phyloP scores from a whole-genome alignment of 2,888 invertebrate genomes.

The Hirtodrosophila histrioides region DNA sequence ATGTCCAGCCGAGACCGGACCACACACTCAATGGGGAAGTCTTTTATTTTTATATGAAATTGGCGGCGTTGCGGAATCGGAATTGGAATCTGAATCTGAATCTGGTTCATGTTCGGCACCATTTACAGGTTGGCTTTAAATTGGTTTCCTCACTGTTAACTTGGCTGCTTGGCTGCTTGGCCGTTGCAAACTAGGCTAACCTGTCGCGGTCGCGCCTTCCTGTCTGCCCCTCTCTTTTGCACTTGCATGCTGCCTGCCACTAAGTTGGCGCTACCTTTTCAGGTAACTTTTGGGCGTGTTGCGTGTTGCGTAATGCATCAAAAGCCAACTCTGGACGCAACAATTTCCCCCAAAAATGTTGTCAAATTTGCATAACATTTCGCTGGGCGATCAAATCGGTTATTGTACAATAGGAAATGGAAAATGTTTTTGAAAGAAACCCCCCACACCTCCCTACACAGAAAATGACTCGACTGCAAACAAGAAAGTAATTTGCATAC shows the following conservation, averaged over 20 bases:
- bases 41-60: constrained; percentile 11
- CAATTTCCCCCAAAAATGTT: constrained; percentile 50
- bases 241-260: not conserved
- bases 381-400: constrained; percentile 35
- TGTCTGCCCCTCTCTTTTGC: not conserved
- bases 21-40: constrained; percentile 37
- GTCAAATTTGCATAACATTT: constrained; percentile 59
- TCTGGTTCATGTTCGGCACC: constrained; percentile 51
- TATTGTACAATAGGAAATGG: constrained; percentile 56
- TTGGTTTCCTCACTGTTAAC: constrained; percentile 40
- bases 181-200: constrained; percentile 50
- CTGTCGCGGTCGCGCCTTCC: constrained; percentile 25
- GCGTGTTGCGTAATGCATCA: constrained; percentile 50
- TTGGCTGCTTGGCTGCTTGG: too few species aligned
- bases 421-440: constrained; percentile 28
- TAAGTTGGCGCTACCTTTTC: constrained; percentile 18
- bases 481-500: constrained; percentile 50
- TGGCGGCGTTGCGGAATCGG: constrained; percentile 51
- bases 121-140: constrained; percentile 46
- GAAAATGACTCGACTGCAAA: constrained; percentile 4
- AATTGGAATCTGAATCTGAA: constrained; percentile 33
- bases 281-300: constrained; percentile 36
- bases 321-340: constrained; percentile 41
- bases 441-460: not conserved
- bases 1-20: constrained; percentile 17